Evolutionary conservation across 2,113 vertebrate genomes (phyloP), one percentile per base, ranked within the genome.

Genomic region (Chelonoidis abingdonii): DNA sequence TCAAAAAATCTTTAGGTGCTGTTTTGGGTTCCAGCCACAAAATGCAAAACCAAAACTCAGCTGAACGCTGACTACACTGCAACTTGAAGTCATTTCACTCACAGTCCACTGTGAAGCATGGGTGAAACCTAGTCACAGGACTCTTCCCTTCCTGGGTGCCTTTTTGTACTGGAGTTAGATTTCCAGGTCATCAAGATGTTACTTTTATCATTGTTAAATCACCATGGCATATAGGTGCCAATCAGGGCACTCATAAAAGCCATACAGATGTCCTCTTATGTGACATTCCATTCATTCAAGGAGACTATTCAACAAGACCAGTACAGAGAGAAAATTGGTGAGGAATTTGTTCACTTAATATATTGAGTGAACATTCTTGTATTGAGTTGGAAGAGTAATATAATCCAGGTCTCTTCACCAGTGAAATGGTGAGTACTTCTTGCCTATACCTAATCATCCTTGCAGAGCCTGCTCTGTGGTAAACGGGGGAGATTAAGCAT

Each of bases 11-110:
- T 38, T 84, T 76, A 93, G 4, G 17, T 8, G 11, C 7, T 47
- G 25, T 49, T 85, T 82, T 82, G 49, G 69, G 57, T 79, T 87
- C 1, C 0, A 92, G 80, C 22, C 82, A 89, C 83, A 82, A 41
- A 88, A 50, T 59, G 78, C 52, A 86, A 88, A 83, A 89, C 35
- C 89, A 91, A 86, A 94, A 81, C 24, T 89, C 53, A 41, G 53
- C 38, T 41, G 17, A 65, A 65, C 14, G 16, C 31, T 65, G 65
- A 69, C 35, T 50, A 4, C 31, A 6, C 5, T 4, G 0, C 21
- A 19, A 35, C 76, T 80, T 22, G 50, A 10, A 50, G 38, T 38
- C 35, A 5, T 35, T 80, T 83, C 31, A 92, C 2, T 35, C 38
- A 5, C 92, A 87, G 92, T 72, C 54, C 72, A 8, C 4, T 5